Percentiles rank a stretch among this genome's conserved stretches.
Conservation (phyloP, 2,888 invertebrate species). For the Lithophane socia region DNA sequence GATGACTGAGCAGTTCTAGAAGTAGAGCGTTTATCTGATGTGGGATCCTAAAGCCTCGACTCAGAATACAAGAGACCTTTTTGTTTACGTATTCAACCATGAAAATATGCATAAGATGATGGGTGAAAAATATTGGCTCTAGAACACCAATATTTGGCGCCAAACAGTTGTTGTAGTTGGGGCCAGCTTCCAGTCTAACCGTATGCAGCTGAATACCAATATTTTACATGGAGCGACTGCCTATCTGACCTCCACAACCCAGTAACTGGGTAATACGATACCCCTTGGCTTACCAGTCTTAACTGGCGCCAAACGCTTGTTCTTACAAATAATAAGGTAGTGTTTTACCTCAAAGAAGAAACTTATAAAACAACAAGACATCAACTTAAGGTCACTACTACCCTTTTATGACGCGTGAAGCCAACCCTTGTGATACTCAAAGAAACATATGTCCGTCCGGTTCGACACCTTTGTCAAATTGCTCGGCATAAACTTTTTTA, state of each 20-base stretch:
- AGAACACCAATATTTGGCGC: neutral
- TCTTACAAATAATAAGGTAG: neutral
- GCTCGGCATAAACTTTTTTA: constrained; percentile 6
- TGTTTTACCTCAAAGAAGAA: neutral
- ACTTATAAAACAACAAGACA: neutral
- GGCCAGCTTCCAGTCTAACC: no score
- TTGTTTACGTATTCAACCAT: neutral
- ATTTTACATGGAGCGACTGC: no score
- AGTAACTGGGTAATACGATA: no score
- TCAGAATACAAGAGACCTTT: no score
- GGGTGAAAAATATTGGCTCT: neutral
- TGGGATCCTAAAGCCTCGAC: neutral
- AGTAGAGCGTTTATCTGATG: no score
- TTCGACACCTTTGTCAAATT: constrained; percentile 8
- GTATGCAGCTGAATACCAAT: no score
- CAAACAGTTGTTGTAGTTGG: neutral
- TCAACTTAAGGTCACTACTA: neutral
- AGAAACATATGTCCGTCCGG: constrained; percentile 13
- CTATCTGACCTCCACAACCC: no score
- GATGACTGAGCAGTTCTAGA: no score
- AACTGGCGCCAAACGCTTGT: no score
- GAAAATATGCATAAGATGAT: neutral
- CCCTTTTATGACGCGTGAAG: constrained; percentile 13
- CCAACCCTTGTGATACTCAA: constrained; percentile 22
- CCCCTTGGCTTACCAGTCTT: no score